Conservation (phyloP, 2,888 invertebrate genomes). For the Dynastes tityus region DNA sequence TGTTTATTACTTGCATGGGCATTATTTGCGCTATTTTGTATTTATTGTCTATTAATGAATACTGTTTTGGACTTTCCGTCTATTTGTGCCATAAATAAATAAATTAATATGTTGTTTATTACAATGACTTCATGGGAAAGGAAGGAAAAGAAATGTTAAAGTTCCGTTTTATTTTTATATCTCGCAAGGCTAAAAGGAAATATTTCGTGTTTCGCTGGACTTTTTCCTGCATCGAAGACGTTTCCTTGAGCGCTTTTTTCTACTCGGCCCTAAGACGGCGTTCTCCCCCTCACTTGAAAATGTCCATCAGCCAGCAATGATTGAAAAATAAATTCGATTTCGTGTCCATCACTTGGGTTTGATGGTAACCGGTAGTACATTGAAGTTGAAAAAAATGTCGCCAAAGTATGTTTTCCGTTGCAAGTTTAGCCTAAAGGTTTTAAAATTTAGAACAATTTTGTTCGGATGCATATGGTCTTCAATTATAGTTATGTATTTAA, state of each 20-base stretch:
- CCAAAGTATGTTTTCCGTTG: slow-evolving; percentile 9
- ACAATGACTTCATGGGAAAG: no score
- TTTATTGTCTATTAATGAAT: no score
- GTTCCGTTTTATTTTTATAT: no score
- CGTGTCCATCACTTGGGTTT: slow-evolving; percentile 66
- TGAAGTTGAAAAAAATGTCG: background rate
- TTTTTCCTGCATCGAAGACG: slow-evolving; percentile 7
- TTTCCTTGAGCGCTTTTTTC: slow-evolving; percentile 37
- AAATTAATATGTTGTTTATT: no score
- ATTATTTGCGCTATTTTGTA: no score
- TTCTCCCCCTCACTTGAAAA: slow-evolving; percentile 62
- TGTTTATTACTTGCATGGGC: no score
- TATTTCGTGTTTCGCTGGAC: no score
- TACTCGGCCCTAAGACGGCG: slow-evolving; percentile 8
- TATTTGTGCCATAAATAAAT: no score
- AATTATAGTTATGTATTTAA: no score
- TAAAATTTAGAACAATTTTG: background rate
- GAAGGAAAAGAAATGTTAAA: no score
- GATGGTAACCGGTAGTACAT: slow-evolving; percentile 16
- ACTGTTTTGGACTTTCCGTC: no score
- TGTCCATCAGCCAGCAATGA: slow-evolving; percentile 72
- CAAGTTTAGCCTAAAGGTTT: background rate
- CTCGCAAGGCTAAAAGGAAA: no score
- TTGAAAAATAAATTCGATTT: slow-evolving; percentile 72
- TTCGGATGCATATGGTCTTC: background rate